Evolutionary conservation across 2,888 invertebrate species (phyloP).

Genomic region (Eurois occulta): DNA sequence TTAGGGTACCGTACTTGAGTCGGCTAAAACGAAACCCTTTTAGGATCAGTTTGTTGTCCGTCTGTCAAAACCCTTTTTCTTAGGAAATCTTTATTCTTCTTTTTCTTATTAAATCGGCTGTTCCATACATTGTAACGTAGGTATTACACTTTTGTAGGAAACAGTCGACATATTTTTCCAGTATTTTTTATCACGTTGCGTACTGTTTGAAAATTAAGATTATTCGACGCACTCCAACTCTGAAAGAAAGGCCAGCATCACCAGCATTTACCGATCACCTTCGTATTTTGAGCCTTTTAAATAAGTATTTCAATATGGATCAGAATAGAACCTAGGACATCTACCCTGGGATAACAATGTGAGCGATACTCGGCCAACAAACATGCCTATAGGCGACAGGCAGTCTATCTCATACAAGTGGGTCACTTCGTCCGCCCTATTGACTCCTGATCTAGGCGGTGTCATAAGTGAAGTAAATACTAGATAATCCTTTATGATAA

Average conservation of each 20-base stretch:
- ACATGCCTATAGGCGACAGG: constrained; percentile 72
- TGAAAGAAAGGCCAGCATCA: not conserved
- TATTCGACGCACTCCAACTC: not conserved
- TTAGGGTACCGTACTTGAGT: too few species aligned
- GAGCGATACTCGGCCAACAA: constrained; percentile 11
- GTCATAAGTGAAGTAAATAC: constrained; percentile 61
- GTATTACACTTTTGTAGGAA: too few species aligned
- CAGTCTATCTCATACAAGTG: constrained; percentile 75
- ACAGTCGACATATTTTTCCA: too few species aligned
- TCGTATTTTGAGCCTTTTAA: not conserved
- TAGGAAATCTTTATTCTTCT: too few species aligned
- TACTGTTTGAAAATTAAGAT: not conserved
- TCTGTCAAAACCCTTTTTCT: too few species aligned
- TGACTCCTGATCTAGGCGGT: constrained; percentile 61
- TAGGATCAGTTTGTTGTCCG: too few species aligned
- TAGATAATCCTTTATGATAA: constrained; percentile 64
- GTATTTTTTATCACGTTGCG: too few species aligned
- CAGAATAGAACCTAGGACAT: not conserved
- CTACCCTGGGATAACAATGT: not conserved
- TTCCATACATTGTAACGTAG: too few species aligned
- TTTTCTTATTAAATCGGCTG: too few species aligned
- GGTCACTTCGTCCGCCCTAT: constrained; percentile 61
- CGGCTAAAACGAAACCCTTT: too few species aligned
- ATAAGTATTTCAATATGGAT: not conserved
- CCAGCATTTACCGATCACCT: not conserved